A percentile compares a stretch with the other conserved stretches of the same genome.
These are phyloP conservation scores for Nemotelus nigrinus DNA, from an alignment of 2,888 invertebrate genomes.

Conservation along the genomic window DNA sequence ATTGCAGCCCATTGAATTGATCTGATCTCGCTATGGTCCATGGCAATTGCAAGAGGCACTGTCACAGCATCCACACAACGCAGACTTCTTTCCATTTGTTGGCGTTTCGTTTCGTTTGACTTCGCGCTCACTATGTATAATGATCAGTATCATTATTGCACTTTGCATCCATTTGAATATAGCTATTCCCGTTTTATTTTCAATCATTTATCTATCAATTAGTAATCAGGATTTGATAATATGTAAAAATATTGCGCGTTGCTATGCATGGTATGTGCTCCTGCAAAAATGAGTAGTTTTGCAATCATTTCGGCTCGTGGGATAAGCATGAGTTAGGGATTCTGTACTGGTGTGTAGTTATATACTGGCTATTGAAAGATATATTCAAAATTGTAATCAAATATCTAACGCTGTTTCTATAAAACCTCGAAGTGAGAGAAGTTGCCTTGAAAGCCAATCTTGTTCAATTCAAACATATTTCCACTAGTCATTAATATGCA, in stretches of 20 bases:
- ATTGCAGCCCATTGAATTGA: constrained; percentile 51
- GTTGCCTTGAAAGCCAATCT: no score
- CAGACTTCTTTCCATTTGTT: constrained; percentile 32
- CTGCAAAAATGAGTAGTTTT: not conserved
- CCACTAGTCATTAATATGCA: no score
- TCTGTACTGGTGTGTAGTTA: no score
- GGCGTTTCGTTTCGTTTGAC: not conserved
- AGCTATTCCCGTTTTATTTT: constrained; percentile 32
- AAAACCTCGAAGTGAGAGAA: no score
- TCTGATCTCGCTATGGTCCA: constrained; percentile 45
- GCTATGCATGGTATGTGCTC: not conserved
- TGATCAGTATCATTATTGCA: constrained; percentile 41
- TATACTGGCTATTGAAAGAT: no score
- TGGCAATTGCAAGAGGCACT: constrained; percentile 21
- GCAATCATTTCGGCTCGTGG: no score
- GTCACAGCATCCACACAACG: constrained; percentile 4
- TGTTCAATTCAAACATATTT: no score
- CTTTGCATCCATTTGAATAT: constrained; percentile 39
- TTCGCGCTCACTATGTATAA: constrained; percentile 5
- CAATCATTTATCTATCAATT: constrained; percentile 43
- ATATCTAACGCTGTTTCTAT: no score
- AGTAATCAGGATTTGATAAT: constrained; percentile 26
- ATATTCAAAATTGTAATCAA: no score
- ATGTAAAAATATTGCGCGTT: not conserved
- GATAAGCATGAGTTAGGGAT: no score